Conservation (phyloP, 2,888 invertebrate species). For the Lysandra coridon region DNA sequence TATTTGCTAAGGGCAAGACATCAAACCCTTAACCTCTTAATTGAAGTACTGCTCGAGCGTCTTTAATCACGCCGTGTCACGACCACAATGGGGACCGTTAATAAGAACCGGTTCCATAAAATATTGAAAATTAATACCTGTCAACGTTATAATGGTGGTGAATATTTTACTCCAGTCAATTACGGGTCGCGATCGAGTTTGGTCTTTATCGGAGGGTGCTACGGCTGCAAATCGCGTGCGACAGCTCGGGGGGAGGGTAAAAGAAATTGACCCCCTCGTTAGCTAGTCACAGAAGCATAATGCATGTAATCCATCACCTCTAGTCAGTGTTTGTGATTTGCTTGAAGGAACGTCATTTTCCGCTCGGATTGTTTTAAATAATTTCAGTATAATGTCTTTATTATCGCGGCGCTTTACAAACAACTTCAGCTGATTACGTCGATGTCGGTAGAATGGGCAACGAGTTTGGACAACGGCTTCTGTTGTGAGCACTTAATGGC, state of each 20-base stretch:
- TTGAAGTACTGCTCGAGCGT: constrained; percentile 26
- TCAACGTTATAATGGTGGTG: constrained; percentile 43
- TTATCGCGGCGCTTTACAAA: constrained; percentile 16
- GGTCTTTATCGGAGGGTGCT: constrained; percentile 12
- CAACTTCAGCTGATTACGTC: background rate
- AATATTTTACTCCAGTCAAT: constrained; percentile 30
- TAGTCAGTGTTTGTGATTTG: constrained; percentile 56
- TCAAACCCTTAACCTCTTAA: constrained; percentile 13
- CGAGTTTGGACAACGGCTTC: background rate
- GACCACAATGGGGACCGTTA: constrained; percentile 32
- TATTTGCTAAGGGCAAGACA: constrained; percentile 7
- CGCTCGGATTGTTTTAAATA: constrained; percentile 45
- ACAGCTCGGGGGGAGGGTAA: constrained; percentile 32
- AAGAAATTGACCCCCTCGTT: constrained; percentile 49
- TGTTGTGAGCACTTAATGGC: background rate
- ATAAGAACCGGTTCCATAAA: constrained; percentile 41
- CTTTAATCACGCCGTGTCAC: constrained; percentile 30
- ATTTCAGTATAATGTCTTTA: constrained; percentile 25
- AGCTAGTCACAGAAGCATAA: constrained; percentile 45
- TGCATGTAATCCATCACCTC: constrained; percentile 53
- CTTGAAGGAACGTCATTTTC: constrained; percentile 59
- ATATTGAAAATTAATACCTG: constrained; percentile 54
- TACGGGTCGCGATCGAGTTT: background rate
- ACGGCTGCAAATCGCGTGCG: background rate
- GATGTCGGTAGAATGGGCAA: background rate